Evolutionary conservation across 1,140 invertebrate genomes (phyloP), one percentile per base, ranked within the genome.

Genomic region (Drosophila malerkotliana): DNA sequence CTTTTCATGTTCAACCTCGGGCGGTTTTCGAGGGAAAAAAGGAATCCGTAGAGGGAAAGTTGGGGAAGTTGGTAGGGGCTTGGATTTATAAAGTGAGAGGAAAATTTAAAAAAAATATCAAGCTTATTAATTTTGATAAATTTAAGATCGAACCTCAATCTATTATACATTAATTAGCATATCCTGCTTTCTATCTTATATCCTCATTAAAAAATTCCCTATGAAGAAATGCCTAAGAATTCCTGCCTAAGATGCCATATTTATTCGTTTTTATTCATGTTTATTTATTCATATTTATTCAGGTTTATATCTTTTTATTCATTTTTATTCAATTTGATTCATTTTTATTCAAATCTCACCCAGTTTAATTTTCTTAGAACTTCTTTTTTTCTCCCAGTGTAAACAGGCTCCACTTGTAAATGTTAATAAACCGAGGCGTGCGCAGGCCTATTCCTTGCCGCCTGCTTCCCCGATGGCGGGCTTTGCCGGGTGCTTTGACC

Each of bases 401-500:
- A 63, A 26, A 37, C 8, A 30, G 21, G 34, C 63, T 41, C 59
- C 52, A 6, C 21, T 64, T 48, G 66, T 69, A 75, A 88, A 88
- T 88, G 83, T 82, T 88, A 88, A 88, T 88, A 88, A 88, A 88
- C 83, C 78, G 66, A 69, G 47, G 68, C 60, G 67, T 74, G 54
- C 52, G 77, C 52, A 52, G 63, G 66, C 78, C 78, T 77, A 77
- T 61, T 39, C 55, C 59, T 64, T 47, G 4, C 47, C 12, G 28
- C 9, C 9, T 26, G 44, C 8, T 21, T 21, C 44, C 18, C 44
- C 44, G 21, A 18, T 47, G 24, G 21, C 21, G 21, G 60, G 49
- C 60, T 75, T 79, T 82, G 73, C 74, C 68, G 81, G 87, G 85
- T 87, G 85, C 87, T 85, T 87, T 90, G 85, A 90, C 85, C 85